Percentiles rank a stretch among this genome's conserved stretches.
Evolutionary conservation across 2,113 vertebrate species (phyloP).

Genomic region (Oxyruncus cristatus): DNA sequence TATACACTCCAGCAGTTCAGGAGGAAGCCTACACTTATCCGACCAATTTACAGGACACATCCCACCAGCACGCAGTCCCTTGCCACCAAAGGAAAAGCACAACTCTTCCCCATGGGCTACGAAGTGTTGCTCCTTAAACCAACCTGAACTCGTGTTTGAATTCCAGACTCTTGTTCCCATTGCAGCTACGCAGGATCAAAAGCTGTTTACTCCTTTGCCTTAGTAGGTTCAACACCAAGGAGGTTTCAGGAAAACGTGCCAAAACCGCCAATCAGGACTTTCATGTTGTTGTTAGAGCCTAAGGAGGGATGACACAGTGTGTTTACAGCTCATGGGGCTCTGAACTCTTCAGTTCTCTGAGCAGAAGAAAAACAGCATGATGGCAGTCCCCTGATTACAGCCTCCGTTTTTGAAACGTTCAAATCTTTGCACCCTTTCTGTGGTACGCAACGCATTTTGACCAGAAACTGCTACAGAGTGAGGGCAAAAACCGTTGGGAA

Average conservation of each 20-base stretch:
- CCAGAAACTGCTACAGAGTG: neutral
- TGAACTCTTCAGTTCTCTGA: neutral
- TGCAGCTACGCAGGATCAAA: constrained; percentile 15
- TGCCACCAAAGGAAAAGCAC: neutral
- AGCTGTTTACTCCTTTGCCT: constrained; percentile 24
- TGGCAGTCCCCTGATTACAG: neutral
- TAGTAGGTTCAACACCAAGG: neutral
- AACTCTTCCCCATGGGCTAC: neutral
- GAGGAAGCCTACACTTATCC: neutral
- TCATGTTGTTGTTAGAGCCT: constrained; percentile 33
- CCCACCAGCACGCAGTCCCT: neutral
- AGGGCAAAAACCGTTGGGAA: neutral
- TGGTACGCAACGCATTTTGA: neutral
- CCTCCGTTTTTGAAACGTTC: neutral
- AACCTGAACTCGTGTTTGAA: neutral
- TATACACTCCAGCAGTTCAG: neutral
- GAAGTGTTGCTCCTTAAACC: neutral
- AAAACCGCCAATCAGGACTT: neutral
- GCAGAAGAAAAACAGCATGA: neutral
- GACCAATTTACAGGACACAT: neutral
- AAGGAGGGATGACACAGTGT: constrained; percentile 48
- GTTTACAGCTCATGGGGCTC: constrained; percentile 16
- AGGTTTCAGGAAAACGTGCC: constrained; percentile 31
- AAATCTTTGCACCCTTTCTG: neutral
- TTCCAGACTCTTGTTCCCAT: neutral